phyloP scores from a whole-genome alignment of 2,113 vertebrate genomes.

The Dicerorhinus sumatrensis region DNA sequence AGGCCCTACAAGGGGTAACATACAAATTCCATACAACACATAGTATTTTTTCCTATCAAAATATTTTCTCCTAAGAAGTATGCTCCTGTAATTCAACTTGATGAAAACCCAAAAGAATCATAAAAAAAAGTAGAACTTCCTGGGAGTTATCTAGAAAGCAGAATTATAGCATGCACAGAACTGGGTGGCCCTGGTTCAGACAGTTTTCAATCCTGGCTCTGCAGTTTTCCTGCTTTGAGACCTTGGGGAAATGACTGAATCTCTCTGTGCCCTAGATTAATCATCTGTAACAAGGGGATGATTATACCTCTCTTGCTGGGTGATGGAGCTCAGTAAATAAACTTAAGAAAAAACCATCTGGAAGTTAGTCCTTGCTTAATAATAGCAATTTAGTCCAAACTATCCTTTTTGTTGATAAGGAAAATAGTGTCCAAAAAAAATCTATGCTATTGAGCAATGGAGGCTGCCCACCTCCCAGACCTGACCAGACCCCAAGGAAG shows the following conservation, averaged over 20 bases:
- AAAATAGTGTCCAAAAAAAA: not conserved
- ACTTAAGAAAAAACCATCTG: not conserved
- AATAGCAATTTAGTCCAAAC: not conserved
- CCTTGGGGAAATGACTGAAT: not conserved
- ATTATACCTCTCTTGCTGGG: not conserved
- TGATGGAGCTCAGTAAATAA: not conserved
- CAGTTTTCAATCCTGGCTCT: not conserved
- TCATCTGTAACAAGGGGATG: not conserved
- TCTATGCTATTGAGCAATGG: not conserved
- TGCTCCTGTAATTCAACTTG: not conserved
- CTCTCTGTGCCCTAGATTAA: not conserved
- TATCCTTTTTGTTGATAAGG: not conserved
- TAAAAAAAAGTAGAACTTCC: not conserved
- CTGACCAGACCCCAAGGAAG: not conserved
- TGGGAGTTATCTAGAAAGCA: not conserved
- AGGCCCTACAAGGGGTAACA: not conserved
- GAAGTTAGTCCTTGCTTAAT: not conserved
- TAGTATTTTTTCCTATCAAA: not conserved
- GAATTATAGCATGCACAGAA: not conserved
- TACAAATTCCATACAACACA: not conserved
- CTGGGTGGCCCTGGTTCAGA: not conserved
- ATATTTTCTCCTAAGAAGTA: not conserved
- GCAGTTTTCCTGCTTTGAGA: not conserved
- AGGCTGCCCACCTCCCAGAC: not conserved
- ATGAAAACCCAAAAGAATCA: not conserved